A percentile compares a stretch with the other conserved stretches of the same genome.
Evolutionary conservation across 2,113 vertebrate species (phyloP).

Genomic region (Nyctibius bracteatus): DNA sequence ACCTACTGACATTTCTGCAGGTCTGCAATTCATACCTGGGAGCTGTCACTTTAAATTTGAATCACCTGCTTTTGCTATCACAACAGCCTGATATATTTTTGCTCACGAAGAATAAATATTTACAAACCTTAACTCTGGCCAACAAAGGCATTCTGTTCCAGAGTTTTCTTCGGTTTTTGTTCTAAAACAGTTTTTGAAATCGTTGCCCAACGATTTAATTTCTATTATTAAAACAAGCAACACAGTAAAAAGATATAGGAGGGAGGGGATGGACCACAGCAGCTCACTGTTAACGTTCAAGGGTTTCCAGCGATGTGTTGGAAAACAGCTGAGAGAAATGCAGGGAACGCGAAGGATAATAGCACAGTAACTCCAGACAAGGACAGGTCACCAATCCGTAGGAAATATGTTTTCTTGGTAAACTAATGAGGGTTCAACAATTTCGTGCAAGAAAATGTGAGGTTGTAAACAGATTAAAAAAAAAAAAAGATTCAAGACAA

Average conservation of each 20-base stretch:
- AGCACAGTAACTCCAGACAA: background rate
- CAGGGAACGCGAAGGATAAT: background rate
- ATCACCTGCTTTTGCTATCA: background rate
- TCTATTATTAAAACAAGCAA: background rate
- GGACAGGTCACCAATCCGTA: background rate
- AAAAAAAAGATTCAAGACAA: background rate
- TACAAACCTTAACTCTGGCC: conserved; percentile 13
- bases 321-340: background rate
- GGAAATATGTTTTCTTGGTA: background rate
- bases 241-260: background rate
- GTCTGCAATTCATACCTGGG: fast-evolving
- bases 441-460: background rate
- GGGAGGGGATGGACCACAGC: background rate
- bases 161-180: background rate
- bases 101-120: background rate
- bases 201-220: background rate
- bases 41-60: conserved; percentile 20
- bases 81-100: conserved; percentile 12
- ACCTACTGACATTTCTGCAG: background rate
- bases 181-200: background rate
- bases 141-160: conserved; percentile 35
- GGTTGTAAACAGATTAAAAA: background rate
- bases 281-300: background rate
- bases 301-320: fast-evolving
- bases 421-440: background rate